phyloP scores from a whole-genome alignment of 2,113 vertebrate species.

The Eublepharis macularius region DNA sequence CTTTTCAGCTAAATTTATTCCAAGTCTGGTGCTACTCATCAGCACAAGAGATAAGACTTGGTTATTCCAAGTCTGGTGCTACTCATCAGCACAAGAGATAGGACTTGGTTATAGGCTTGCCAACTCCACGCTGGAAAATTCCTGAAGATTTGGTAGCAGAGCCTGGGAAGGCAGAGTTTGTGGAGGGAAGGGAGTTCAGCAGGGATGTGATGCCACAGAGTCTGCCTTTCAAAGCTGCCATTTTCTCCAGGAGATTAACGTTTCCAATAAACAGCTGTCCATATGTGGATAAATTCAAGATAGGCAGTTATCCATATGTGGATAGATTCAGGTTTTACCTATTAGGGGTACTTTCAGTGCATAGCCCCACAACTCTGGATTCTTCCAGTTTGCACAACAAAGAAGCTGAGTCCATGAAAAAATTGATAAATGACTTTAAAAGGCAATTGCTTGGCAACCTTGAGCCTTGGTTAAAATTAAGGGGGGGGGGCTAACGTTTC shows the following conservation, averaged over 20 bases:
- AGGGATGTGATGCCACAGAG: no score
- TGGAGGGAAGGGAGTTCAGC: no score
- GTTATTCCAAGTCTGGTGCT: no score
- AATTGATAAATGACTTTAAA: conserved; percentile 54
- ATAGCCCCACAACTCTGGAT: neutral
- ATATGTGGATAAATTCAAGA: neutral
- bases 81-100: neutral
- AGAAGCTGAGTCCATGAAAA: conserved; percentile 25
- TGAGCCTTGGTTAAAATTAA: conserved; percentile 55
- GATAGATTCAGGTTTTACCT: conserved; percentile 17
- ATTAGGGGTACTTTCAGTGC: neutral
- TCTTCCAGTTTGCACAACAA: neutral
- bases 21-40: neutral
- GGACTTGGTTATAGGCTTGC: neutral
- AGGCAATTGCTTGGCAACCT: conserved; percentile 52
- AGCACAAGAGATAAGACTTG: neutral
- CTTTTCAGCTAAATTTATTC: neutral
- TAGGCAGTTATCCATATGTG: no score
- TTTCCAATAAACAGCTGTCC: no score
- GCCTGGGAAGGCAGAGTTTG: no score
- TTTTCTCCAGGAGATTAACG: no score
- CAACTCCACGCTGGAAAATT: no score
- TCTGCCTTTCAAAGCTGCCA: no score
- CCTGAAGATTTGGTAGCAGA: no score
- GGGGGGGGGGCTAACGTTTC: conserved; percentile 45